Conservation (phyloP, 2,888 invertebrate genomes). For the Microdon myrmicae region DNA sequence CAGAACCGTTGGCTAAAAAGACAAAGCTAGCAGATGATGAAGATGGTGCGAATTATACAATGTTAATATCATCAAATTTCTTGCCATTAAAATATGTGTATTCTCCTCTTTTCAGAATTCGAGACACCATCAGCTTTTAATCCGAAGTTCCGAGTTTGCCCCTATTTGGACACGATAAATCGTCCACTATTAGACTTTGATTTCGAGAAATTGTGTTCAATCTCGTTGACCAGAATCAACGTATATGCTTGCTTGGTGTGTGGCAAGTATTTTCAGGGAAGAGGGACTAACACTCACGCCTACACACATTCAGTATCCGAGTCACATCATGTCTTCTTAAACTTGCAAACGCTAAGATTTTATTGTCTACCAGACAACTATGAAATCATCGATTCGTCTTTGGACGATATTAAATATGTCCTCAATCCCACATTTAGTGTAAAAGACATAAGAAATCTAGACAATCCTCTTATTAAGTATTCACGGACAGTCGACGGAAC, state of each 20-base stretch:
- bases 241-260: conserved; percentile 99
- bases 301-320: conserved; percentile 99
- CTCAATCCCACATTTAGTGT: conserved; percentile 94
- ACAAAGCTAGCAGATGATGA: conserved; percentile 24
- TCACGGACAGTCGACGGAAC: conserved; percentile 96
- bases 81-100: background rate
- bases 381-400: conserved; percentile 96
- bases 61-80: background rate
- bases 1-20: conserved; percentile 30
- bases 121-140: conserved; percentile 67
- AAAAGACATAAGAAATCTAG: conserved; percentile 84
- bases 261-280: conserved; percentile 97
- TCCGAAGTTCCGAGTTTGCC: conserved; percentile 77
- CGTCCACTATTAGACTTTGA: conserved; percentile 97
- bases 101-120: conserved; percentile 26
- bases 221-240: conserved; percentile 97
- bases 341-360: conserved; percentile 95
- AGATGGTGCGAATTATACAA: conserved; percentile 17
- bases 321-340: conserved; percentile 97
- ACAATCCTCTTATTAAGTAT: conserved; percentile 77
- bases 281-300: conserved; percentile 98
- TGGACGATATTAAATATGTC: conserved; percentile 99
- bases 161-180: conserved; percentile 98
- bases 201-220: conserved; percentile 98
- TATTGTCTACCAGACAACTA: conserved; percentile 99